Percentiles rank a stretch among this genome's conserved stretches.
Conservation (phyloP, 2,888 invertebrate genomes). For the Nemotelus nigrinus region DNA sequence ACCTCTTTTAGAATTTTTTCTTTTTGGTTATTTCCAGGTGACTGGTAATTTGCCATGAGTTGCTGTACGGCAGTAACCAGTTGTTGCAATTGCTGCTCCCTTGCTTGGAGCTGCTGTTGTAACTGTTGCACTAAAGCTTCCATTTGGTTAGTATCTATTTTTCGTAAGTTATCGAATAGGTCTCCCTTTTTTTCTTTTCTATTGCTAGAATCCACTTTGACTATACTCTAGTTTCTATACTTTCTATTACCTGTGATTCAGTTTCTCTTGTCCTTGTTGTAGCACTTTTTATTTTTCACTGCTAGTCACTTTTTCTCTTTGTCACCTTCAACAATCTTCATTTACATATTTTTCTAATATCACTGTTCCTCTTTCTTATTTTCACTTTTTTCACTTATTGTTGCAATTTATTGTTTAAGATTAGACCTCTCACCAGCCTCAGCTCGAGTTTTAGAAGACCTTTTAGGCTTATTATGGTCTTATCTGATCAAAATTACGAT, state of each 20-base stretch:
- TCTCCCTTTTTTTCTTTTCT: no score
- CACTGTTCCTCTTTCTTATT: background rate
- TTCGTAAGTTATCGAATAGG: no score
- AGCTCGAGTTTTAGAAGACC: background rate
- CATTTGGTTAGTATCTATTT: background rate
- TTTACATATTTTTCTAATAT: background rate
- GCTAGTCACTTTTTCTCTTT: background rate
- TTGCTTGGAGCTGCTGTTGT: background rate
- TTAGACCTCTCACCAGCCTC: background rate
- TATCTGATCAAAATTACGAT: background rate
- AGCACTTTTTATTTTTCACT: no score
- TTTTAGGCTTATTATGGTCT: background rate
- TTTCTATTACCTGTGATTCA: no score
- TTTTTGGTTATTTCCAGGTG: no score
- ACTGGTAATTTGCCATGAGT: no score
- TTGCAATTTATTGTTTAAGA: background rate
- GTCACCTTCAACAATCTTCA: background rate
- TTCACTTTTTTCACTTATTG: background rate
- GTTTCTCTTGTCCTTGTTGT: no score
- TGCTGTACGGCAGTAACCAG: no score
- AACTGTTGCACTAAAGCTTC: background rate
- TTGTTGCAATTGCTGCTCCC: background rate
- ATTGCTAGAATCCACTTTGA: no score
- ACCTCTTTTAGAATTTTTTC: no score
- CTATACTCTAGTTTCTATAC: no score